phyloP scores from a whole-genome alignment of 2,113 vertebrate genomes.

The Spermophilus dauricus region DNA sequence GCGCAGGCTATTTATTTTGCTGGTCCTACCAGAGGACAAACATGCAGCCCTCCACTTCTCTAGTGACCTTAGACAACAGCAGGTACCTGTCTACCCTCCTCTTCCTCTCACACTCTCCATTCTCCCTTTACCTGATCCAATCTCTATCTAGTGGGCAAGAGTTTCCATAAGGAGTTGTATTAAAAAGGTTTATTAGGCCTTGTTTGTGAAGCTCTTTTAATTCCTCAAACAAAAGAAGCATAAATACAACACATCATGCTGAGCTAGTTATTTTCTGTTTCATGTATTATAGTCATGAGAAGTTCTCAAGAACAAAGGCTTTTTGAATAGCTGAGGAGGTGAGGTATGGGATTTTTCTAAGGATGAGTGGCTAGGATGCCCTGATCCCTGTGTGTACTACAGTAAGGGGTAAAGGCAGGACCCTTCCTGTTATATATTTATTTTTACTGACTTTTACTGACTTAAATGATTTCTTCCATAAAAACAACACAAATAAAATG shows the following conservation, averaged over 20 bases:
- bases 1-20: neutral
- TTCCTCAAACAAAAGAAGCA: conserved; percentile 50
- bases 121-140: conserved; percentile 15
- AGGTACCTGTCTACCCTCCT: neutral
- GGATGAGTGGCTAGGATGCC: neutral
- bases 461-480: neutral
- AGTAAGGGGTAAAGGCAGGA: neutral
- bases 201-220: conserved; percentile 57
- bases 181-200: conserved; percentile 48
- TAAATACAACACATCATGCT: neutral
- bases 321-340: conserved; percentile 29
- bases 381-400: neutral
- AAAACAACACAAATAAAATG: neutral
- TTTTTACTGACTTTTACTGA: conserved; percentile 21
- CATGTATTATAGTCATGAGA: conserved; percentile 61
- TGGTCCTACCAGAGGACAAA: neutral
- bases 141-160: neutral
- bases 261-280: conserved; percentile 9
- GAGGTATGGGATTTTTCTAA: neutral
- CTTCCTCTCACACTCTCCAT: neutral
- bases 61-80: neutral
- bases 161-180: neutral
- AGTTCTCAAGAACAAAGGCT: conserved; percentile 49
- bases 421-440: neutral
- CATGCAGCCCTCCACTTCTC: neutral